phyloP scores from a whole-genome alignment of 2,888 invertebrate species.

The Crematogaster levior region DNA sequence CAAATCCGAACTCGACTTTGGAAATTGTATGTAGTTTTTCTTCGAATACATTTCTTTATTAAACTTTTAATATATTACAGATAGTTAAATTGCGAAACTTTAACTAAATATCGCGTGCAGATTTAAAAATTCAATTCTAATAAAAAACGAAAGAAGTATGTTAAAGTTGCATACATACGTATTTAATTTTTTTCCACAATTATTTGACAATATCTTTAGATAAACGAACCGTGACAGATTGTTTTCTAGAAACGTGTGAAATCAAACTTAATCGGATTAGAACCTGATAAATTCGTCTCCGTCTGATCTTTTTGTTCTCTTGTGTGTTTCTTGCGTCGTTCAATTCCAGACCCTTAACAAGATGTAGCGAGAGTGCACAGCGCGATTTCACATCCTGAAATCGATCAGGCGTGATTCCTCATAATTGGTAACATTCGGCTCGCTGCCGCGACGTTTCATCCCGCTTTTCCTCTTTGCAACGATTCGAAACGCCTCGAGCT shows the following conservation, averaged over 20 bases:
- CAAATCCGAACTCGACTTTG: conserved; percentile 15
- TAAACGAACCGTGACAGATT: background rate
- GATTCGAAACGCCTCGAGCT: conserved; percentile 49
- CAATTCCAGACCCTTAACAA: conserved; percentile 58
- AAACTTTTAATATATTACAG: background rate
- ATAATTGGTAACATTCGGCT: conserved; percentile 76
- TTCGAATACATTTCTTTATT: background rate
- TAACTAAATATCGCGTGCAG: background rate
- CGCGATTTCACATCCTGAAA: conserved; percentile 74
- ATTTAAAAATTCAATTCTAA: background rate
- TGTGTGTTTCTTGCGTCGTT: conserved; percentile 39
- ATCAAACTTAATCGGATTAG: conserved; percentile 25
- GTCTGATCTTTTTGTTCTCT: conserved; percentile 11
- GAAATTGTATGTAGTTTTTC: conserved; percentile 9
- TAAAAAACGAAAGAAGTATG: background rate
- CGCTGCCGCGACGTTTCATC: conserved; percentile 35
- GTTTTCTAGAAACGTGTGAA: background rate
- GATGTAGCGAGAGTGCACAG: conserved; percentile 54
- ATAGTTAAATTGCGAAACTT: conserved; percentile 17
- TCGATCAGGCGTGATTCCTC: conserved; percentile 77
- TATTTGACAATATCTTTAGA: background rate
- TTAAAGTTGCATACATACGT: background rate
- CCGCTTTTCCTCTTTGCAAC: conserved; percentile 50
- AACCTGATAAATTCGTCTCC: conserved; percentile 2
- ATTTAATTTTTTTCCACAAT: background rate